A percentile compares a stretch with the other conserved stretches of the same genome.
Evolutionary conservation across 2,797 vertebrate species (phyloP).

Genomic region (Oreochromis grahami): DNA sequence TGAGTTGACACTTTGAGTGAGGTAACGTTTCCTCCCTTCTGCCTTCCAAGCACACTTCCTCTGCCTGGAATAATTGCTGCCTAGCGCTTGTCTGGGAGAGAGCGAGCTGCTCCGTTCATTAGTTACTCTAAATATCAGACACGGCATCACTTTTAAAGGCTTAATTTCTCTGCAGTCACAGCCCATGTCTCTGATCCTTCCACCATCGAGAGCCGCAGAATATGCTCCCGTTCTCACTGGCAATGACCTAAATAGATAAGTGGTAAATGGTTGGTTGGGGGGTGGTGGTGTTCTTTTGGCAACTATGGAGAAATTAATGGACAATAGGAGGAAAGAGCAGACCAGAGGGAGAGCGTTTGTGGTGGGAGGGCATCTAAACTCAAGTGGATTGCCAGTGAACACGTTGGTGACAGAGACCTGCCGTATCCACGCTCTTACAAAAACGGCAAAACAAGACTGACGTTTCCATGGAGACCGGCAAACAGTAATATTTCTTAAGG

Average conservation of each 20-base stretch:
- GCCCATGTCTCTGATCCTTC: constrained; percentile 35
- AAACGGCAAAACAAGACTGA: constrained; percentile 39
- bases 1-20: constrained; percentile 42
- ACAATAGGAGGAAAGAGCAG: constrained; percentile 10
- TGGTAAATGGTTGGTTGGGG: constrained; percentile 3
- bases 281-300: constrained; percentile 5
- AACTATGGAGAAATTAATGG: constrained; percentile 30
- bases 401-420: constrained; percentile 4
- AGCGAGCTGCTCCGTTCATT: constrained; percentile 53
- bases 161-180: constrained; percentile 63
- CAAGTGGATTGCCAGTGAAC: constrained; percentile 1
- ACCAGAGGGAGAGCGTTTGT: not conserved
- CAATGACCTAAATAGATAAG: constrained; percentile 72
- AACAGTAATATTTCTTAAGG: constrained; percentile 57
- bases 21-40: constrained; percentile 43
- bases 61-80: constrained; percentile 66
- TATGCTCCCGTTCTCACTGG: constrained; percentile 48
- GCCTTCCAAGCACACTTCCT: constrained; percentile 62
- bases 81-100: constrained; percentile 50
- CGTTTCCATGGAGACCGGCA: constrained; percentile 67
- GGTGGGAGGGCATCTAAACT: constrained; percentile 5
- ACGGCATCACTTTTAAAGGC: constrained; percentile 63
- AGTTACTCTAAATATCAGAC: constrained; percentile 65
- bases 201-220: constrained; percentile 38
- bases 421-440: constrained; percentile 39